These are phyloP conservation scores for Styela plicata DNA, from an alignment of 23 tunicate species.

Conservation along the genomic window DNA sequence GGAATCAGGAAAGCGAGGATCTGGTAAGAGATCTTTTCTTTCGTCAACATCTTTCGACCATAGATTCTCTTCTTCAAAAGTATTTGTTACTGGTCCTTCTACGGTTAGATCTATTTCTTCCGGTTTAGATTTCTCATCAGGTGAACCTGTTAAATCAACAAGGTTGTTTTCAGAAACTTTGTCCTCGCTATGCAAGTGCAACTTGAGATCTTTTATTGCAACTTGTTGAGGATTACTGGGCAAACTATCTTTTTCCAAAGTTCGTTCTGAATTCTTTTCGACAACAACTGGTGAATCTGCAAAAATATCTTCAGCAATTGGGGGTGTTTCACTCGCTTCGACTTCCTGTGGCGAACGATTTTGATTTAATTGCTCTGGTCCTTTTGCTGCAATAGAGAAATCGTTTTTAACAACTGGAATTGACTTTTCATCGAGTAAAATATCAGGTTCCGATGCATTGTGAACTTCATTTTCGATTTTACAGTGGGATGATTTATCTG, in stretches of 20 bases:
- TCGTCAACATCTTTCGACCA: neutral
- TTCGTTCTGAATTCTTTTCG: neutral
- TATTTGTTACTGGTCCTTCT: too few relatives aligned
- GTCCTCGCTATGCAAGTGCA: too few relatives aligned
- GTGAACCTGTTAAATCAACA: too few relatives aligned
- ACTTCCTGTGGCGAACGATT: neutral
- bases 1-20: neutral
- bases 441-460: too few relatives aligned
- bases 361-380: neutral
- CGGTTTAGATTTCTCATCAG: too few relatives aligned
- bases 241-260: neutral
- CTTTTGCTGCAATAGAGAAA: neutral
- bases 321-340: neutral
- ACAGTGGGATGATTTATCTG: neutral
- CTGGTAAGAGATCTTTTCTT: neutral
- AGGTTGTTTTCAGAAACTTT: too few relatives aligned
- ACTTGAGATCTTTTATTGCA: too few relatives aligned
- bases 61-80: neutral
- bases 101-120: too few relatives aligned
- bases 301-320: conserved; percentile 2
- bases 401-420: neutral
- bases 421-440: too few relatives aligned
- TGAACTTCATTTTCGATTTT: neutral
- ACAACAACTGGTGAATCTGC: conserved; percentile 4
- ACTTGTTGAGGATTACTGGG: neutral